A percentile compares a stretch with the other conserved stretches of the same genome.
Conservation (phyloP, 2,888 invertebrate species). For the Steinernema hermaphroditum region DNA sequence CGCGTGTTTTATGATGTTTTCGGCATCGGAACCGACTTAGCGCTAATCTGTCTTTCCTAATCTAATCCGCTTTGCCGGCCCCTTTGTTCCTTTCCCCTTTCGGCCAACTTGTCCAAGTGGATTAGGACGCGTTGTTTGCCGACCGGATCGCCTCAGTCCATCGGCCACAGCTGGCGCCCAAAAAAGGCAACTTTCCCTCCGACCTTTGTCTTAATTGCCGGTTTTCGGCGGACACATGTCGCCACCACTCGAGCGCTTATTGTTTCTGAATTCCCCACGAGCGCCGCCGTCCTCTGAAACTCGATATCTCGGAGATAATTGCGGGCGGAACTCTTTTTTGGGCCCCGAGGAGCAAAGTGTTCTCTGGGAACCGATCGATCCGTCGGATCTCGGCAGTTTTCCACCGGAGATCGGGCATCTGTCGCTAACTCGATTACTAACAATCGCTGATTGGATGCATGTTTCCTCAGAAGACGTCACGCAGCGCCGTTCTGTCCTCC, state of each 20-base stretch:
- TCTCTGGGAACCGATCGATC: neutral
- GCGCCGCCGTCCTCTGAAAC: neutral
- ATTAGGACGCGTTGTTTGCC: conserved; percentile 8
- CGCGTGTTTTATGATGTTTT: neutral
- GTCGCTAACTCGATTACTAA: neutral
- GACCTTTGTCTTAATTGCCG: neutral
- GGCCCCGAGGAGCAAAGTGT: neutral
- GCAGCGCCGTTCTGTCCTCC: no score
- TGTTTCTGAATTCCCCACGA: neutral
- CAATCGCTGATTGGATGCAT: neutral
- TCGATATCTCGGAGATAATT: neutral
- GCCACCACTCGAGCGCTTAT: conserved; percentile 4
- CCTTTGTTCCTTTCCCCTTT: neutral
- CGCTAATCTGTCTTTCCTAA: neutral
- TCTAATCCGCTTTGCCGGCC: conserved; percentile 9
- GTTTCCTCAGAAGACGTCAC: neutral
- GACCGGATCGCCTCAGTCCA: neutral
- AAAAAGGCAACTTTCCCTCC: conserved; percentile 1
- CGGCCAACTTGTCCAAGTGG: conserved; percentile 8
- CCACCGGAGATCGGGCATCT: neutral
- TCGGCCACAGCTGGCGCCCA: neutral
- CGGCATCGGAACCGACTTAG: neutral
- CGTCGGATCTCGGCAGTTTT: neutral
- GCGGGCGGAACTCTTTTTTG: neutral
- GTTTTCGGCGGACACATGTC: neutral